phyloP scores from a whole-genome alignment of 2,113 vertebrate species.

The Malurus cyaneus region DNA sequence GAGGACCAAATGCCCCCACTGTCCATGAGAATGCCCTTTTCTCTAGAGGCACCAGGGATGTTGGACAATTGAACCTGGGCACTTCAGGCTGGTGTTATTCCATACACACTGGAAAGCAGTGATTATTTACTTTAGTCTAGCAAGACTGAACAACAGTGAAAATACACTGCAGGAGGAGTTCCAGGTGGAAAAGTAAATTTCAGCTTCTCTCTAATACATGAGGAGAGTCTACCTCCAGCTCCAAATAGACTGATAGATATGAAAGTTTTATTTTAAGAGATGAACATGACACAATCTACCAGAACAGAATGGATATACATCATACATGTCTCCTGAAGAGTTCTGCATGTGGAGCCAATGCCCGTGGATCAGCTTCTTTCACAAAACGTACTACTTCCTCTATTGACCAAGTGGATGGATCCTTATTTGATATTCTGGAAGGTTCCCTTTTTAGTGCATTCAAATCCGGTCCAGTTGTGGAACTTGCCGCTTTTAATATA shows the following conservation, averaged over 20 bases:
- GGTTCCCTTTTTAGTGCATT: constrained; percentile 78
- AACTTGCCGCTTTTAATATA: constrained; percentile 82
- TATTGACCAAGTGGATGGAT: constrained; percentile 90
- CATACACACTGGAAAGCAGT: background rate
- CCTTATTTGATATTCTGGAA: constrained; percentile 71
- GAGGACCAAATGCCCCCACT: background rate
- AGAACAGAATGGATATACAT: constrained; percentile 43
- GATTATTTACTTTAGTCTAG: background rate
- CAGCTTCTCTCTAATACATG: background rate
- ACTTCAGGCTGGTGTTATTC: background rate
- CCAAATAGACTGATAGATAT: background rate
- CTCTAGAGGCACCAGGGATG: background rate
- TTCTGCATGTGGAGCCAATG: constrained; percentile 88
- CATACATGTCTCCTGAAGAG: constrained; percentile 94
- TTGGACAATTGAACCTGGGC: background rate
- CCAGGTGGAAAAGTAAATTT: background rate
- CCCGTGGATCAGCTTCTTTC: constrained; percentile 87
- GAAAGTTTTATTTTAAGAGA: background rate
- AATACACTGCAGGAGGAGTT: background rate
- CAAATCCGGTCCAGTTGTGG: constrained; percentile 87
- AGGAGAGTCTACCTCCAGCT: background rate
- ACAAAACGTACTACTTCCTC: constrained; percentile 95
- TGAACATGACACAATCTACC: background rate
- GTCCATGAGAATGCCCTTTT: background rate
- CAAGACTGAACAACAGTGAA: background rate